Base-by-base conservation (phyloP, 1,140 invertebrate species). In the Musca vetustissima region DNA sequence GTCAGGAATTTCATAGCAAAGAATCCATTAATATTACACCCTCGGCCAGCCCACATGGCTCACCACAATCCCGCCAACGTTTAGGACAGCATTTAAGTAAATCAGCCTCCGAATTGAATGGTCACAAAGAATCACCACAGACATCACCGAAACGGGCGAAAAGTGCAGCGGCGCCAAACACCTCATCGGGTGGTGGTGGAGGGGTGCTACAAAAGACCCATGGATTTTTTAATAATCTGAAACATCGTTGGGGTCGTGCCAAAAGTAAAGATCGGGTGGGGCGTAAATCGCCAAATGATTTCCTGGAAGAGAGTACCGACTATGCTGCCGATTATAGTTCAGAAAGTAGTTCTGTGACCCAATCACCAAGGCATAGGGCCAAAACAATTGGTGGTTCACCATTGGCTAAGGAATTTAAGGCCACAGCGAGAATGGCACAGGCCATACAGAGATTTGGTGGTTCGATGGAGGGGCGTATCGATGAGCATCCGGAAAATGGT, bases 251-350 rank as follows among this genome's bases (percentile, higher is more conserved):
- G 88, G 84, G 84, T 17, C 84, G 89, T 2, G 86, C 86, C 28
- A 84, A 86, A 13, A 88, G 87, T 74, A 89, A 88, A 79, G 88
- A 89, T 71, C 75, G 87, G 1, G 70, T 82, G 32, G 75, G 85
- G 6, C 84, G 84, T 64, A 84, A 85, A 73, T 84, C 83, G 0
- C 84, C 80, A 7, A 78, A 73, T 48, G 80, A 85, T 67, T 81
- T 80, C 22, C 78, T 81, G 1, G 85, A 87, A 71, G 83, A 83
- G 73, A 90, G 84, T 81, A 90, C 84, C 68, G 88, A 92, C 73
- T 91, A 92, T 81, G 88, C 89, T 1, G 89, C 89, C 14, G 90
- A 91, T 83, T 88, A 89, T 72, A 91, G 89, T 48, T 90, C 88
- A 11, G 89, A 91, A 70, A 89, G 90, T 71, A 91, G 89, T 73